phyloP scores from a whole-genome alignment of 1,140 invertebrate genomes.

The Phymorhynchus buccinoides region DNA sequence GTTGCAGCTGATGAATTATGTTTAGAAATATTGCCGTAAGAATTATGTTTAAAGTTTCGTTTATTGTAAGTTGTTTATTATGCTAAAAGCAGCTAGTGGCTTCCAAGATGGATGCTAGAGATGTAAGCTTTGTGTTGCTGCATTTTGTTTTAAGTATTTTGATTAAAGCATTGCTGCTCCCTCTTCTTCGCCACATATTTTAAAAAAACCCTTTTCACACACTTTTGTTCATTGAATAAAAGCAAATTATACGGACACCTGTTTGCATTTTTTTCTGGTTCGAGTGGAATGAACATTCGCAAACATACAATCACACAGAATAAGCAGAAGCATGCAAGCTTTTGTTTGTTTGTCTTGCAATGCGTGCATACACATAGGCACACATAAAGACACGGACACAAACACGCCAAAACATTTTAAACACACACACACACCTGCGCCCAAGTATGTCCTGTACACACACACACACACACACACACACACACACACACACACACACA shows the following conservation, averaged over 20 bases:
- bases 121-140: too few relatives aligned
- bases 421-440: not conserved
- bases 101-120: too few relatives aligned
- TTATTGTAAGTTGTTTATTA: not conserved
- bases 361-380: conserved; percentile 6
- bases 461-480: conserved; percentile 22
- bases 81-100: too few relatives aligned
- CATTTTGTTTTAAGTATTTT: too few relatives aligned
- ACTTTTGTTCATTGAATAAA: too few relatives aligned
- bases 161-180: too few relatives aligned
- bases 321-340: too few relatives aligned
- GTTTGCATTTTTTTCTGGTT: too few relatives aligned
- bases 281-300: not conserved
- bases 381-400: conserved; percentile 1
- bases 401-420: not conserved
- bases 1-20: not conserved
- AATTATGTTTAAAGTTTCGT: not conserved
- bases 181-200: too few relatives aligned
- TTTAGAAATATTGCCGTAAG: not conserved
- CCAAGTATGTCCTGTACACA: not conserved
- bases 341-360: too few relatives aligned
- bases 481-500: conserved; percentile 28
- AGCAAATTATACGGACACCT: too few relatives aligned
- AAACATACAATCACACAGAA: conserved; percentile 8
- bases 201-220: too few relatives aligned